Percentiles rank a stretch among this genome's conserved stretches.
Evolutionary conservation across 2,888 invertebrate species (phyloP).

Genomic region (Andrena fulva): DNA sequence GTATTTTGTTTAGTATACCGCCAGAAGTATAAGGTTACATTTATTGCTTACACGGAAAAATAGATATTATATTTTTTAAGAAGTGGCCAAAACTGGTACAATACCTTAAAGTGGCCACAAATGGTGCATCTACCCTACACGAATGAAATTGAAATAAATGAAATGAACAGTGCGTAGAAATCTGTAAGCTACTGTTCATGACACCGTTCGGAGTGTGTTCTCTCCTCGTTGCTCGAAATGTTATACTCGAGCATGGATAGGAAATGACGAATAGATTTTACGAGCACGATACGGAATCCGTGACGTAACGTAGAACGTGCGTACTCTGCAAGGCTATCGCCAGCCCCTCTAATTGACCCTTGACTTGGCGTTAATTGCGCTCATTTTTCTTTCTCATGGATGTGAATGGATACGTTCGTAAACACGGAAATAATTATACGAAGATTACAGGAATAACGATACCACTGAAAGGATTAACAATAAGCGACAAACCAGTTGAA

Average conservation of each 20-base stretch:
- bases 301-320: conserved; percentile 43
- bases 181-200: not conserved
- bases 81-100: too few species aligned
- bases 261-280: conserved; percentile 52
- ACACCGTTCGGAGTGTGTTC: not conserved
- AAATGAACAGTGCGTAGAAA: not conserved
- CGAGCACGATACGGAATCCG: conserved; percentile 22
- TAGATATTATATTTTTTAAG: too few species aligned
- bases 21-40: too few species aligned
- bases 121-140: too few species aligned
- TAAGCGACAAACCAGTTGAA: not conserved
- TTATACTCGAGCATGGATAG: conserved; percentile 12
- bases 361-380: conserved; percentile 57
- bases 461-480: not conserved
- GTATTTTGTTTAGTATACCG: too few species aligned
- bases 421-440: conserved; percentile 5
- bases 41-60: too few species aligned
- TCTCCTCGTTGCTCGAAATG: not conserved
- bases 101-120: too few species aligned
- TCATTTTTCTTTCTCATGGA: conserved; percentile 38
- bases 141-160: too few species aligned
- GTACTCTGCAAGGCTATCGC: conserved; percentile 55
- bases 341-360: conserved; percentile 57
- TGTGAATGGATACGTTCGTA: conserved; percentile 8
- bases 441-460: not conserved